Evolutionary conservation across 37 sponge, comb jelly and placozoan genomes (phyloP).

Genomic region (Diacarnus erythraeanus): DNA sequence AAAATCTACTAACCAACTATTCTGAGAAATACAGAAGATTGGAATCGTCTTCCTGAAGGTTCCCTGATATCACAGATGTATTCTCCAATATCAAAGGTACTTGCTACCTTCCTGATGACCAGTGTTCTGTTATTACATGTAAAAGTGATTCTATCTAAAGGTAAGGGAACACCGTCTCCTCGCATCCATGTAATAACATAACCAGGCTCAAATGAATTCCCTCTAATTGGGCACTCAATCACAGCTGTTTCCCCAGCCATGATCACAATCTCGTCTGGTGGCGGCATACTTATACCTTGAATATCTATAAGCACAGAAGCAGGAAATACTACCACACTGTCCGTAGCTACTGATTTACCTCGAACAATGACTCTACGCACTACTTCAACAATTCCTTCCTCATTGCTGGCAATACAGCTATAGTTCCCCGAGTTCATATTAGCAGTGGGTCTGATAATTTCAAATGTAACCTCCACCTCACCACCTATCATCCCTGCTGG

Average conservation of each 20-base stretch:
- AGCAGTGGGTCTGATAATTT: background rate
- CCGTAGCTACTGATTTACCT: background rate
- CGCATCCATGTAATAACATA: background rate
- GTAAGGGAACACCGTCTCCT: background rate
- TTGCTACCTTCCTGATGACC: background rate
- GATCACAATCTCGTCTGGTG: background rate
- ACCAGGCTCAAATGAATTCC: background rate
- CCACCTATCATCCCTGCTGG: background rate
- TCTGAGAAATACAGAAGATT: background rate
- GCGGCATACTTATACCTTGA: background rate
- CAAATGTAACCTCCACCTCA: background rate
- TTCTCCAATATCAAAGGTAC: background rate
- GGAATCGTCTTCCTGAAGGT: background rate
- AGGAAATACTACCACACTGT: background rate
- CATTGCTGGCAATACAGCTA: constrained; percentile 19
- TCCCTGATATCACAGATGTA: background rate
- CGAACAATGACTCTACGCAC: background rate
- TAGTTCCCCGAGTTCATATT: background rate
- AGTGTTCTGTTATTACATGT: constrained; percentile 1
- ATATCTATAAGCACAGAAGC: background rate
- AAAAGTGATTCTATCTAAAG: background rate
- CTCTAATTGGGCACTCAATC: background rate
- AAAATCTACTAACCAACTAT: constrained; percentile 2
- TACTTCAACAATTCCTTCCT: background rate
- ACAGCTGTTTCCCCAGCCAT: constrained; percentile 6